A percentile compares a stretch with the other conserved stretches of the same genome.
phyloP scores from a whole-genome alignment of 2,113 vertebrate genomes.

The Seriola dumerili region DNA sequence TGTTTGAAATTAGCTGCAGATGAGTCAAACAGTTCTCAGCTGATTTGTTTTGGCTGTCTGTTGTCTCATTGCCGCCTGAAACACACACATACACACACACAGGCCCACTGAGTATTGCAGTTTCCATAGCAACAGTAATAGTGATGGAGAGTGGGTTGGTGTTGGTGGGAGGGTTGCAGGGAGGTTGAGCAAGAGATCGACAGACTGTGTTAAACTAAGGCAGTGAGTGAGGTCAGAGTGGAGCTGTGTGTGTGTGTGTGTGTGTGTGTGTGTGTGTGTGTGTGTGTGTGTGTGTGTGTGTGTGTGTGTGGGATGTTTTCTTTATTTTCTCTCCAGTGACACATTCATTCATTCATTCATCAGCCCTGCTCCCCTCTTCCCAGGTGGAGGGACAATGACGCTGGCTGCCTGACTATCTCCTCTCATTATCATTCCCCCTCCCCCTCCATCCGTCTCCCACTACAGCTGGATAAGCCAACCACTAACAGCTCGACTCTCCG shows the following conservation, averaged over 20 bases:
- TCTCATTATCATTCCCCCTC: conserved; percentile 53
- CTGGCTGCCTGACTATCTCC: conserved; percentile 49
- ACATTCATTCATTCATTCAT: conserved; percentile 44
- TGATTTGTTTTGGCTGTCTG: conserved; percentile 37
- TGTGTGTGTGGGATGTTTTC: background rate
- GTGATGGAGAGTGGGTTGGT: conserved; percentile 65
- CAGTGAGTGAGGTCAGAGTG: conserved; percentile 7
- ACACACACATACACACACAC: conserved; percentile 51
- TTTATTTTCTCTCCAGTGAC: conserved; percentile 16
- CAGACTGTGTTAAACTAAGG: background rate
- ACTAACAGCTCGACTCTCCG: conserved; percentile 35
- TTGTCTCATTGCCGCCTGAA: conserved; percentile 10
- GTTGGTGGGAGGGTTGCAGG: conserved; percentile 5
- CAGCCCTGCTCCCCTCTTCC: conserved; percentile 21
- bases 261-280: background rate
- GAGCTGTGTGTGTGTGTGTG: background rate
- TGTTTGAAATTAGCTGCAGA: background rate
- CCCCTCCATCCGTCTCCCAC: conserved; percentile 54
- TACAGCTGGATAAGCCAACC: conserved; percentile 53
- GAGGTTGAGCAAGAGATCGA: background rate
- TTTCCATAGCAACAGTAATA: conserved; percentile 83
- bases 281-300: background rate
- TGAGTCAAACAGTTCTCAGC: background rate
- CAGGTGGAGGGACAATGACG: conserved; percentile 56
- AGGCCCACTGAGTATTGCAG: conserved; percentile 73